phyloP scores from a whole-genome alignment of 37 sponge, comb jelly and placozoan genomes.

The Theonella swinhoei region DNA sequence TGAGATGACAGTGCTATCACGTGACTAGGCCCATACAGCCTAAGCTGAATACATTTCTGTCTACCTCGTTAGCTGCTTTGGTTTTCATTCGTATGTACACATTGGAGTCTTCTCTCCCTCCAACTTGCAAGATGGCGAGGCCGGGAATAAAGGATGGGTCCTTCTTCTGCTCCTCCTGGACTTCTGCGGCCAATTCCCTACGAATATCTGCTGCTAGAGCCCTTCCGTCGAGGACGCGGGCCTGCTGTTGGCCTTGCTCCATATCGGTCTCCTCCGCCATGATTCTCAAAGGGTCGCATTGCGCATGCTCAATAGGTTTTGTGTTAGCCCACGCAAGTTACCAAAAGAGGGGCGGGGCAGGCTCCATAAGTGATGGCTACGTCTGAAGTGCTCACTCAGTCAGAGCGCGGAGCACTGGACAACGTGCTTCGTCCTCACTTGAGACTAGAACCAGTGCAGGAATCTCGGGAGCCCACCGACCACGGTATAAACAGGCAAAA shows the following conservation, averaged over 20 bases:
- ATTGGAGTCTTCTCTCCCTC: slow-evolving; percentile 81
- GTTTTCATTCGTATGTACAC: slow-evolving; percentile 97
- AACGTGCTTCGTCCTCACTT: slow-evolving; percentile 40
- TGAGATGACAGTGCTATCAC: too few relatives aligned
- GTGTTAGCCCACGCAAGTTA: too few relatives aligned
- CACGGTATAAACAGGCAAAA: too few relatives aligned
- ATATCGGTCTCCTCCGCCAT: too few relatives aligned
- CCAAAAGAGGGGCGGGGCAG: neutral
- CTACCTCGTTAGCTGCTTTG: slow-evolving; percentile 74
- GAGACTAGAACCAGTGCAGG: slow-evolving; percentile 26
- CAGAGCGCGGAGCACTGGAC: slow-evolving; percentile 20
- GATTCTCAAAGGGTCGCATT: too few relatives aligned
- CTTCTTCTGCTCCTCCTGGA: slow-evolving; percentile 41
- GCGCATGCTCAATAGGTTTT: too few relatives aligned
- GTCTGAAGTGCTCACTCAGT: slow-evolving; percentile 11
- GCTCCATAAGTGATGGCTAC: slow-evolving; percentile 7
- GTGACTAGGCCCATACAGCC: too few relatives aligned
- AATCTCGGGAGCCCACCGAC: neutral
- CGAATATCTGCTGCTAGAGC: slow-evolving; percentile 80
- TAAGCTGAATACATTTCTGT: slow-evolving; percentile 13
- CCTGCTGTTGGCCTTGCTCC: slow-evolving; percentile 7
- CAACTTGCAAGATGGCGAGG: slow-evolving; percentile 89
- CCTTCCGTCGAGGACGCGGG: slow-evolving; percentile 79
- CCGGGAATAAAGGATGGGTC: slow-evolving; percentile 65
- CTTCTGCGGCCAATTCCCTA: slow-evolving; percentile 46